phyloP scores from a whole-genome alignment of 2,797 vertebrate species.

The Melanotaenia maccullochi region DNA sequence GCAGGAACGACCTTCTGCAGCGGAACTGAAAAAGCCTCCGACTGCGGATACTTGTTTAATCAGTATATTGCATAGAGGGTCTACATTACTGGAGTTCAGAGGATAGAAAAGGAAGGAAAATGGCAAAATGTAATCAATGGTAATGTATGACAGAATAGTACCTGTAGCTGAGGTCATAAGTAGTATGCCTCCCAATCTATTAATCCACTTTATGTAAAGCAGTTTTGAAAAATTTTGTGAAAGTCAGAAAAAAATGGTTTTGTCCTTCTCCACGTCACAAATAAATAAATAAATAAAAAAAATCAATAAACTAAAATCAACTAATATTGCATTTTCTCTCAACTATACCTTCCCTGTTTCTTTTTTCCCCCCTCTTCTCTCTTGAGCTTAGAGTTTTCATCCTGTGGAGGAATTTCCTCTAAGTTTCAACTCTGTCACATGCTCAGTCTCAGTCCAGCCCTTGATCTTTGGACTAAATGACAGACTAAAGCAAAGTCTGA shows the following conservation, averaged over 20 bases:
- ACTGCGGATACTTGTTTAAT: neutral
- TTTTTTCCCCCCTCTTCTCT: slow-evolving; percentile 27
- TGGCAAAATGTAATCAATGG: neutral
- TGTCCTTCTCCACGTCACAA: neutral
- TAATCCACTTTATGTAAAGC: neutral
- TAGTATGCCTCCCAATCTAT: neutral
- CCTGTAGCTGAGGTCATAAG: neutral
- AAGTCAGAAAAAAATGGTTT: neutral
- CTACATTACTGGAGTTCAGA: neutral
- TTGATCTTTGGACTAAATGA: slow-evolving; percentile 65
- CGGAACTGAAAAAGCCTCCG: neutral
- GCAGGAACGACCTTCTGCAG: neutral
- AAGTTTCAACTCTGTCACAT: slow-evolving; percentile 75
- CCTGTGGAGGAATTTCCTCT: slow-evolving; percentile 73
- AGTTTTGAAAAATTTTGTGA: neutral
- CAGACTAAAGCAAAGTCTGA: slow-evolving; percentile 51
- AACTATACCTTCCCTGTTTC: slow-evolving; percentile 22
- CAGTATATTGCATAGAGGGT: neutral
- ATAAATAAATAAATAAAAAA: neutral
- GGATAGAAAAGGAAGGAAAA: neutral
- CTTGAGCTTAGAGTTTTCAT: slow-evolving; percentile 57
- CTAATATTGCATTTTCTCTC: slow-evolving; percentile 34
- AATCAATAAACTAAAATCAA: slow-evolving; percentile 9
- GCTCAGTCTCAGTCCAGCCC: slow-evolving; percentile 57
- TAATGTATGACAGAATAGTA: neutral